A percentile compares a stretch with the other conserved stretches of the same genome.
Evolutionary conservation across 2,888 invertebrate genomes (phyloP).

Genomic region (Agrochola lychnidis): DNA sequence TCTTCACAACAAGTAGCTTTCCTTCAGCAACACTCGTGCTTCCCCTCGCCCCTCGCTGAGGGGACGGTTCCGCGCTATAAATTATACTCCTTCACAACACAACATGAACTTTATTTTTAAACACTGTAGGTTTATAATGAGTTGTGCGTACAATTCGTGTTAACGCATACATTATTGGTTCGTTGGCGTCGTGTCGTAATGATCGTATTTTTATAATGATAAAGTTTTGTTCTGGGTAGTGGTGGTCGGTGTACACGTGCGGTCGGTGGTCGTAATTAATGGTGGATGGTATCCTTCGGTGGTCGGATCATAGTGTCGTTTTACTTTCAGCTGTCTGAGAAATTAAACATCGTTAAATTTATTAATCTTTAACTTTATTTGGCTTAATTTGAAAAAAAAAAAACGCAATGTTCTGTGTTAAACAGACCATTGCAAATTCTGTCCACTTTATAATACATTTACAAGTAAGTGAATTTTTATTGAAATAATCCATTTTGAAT

Average conservation of each 20-base stretch:
- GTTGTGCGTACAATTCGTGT: constrained; percentile 60
- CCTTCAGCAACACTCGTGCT: constrained; percentile 68
- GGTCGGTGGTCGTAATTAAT: constrained; percentile 7
- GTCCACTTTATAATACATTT: neutral
- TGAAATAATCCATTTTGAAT: neutral
- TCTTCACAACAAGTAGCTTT: constrained; percentile 78
- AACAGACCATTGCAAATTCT: neutral
- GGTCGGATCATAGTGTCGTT: neutral
- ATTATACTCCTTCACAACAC: constrained; percentile 65
- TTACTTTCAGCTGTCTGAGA: neutral
- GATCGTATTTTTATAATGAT: constrained; percentile 70
- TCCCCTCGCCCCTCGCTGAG: constrained; percentile 49
- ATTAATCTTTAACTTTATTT: neutral
- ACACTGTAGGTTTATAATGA: constrained; percentile 33
- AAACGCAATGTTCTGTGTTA: accelerated
- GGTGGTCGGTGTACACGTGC: constrained; percentile 35
- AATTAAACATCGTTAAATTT: neutral
- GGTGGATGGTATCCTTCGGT: neutral
- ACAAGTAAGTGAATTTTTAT: neutral
- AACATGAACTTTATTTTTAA: constrained; percentile 56
- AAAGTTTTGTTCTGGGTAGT: constrained; percentile 62
- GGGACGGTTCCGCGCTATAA: constrained; percentile 65
- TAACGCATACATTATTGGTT: constrained; percentile 74
- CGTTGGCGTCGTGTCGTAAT: constrained; percentile 65
- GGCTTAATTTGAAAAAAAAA: neutral